A percentile compares a stretch with the other conserved stretches of the same genome.
Conservation (phyloP, 1,140 invertebrate genomes). For the Cepaea nemoralis region DNA sequence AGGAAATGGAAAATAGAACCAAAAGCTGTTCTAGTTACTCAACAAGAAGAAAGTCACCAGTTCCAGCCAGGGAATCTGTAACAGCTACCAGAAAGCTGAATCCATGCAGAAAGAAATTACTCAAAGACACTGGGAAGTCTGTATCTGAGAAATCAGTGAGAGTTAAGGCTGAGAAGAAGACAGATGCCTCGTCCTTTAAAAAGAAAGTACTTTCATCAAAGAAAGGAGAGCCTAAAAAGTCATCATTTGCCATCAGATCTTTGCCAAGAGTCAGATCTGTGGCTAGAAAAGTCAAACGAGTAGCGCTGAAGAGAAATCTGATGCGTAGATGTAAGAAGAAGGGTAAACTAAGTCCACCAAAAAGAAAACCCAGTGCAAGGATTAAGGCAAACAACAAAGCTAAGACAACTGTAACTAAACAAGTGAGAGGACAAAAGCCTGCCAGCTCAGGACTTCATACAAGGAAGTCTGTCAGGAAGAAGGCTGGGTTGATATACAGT, state of each 20-base stretch:
- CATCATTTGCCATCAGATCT: neutral
- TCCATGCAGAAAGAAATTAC: neutral
- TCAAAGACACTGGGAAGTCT: neutral
- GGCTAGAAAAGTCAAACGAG: constrained; percentile 8
- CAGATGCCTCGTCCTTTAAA: neutral
- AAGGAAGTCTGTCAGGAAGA: constrained; percentile 40
- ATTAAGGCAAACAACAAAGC: constrained; percentile 44
- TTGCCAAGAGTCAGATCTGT: neutral
- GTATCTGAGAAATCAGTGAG: neutral
- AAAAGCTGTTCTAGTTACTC: neutral
- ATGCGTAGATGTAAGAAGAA: neutral
- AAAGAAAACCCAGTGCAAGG: constrained; percentile 49
- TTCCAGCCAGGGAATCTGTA: neutral
- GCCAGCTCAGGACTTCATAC: constrained; percentile 45
- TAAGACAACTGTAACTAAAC: constrained; percentile 39
- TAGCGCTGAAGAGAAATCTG: constrained; percentile 1
- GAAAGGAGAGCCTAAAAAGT: neutral
- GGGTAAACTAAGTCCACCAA: constrained; percentile 33
- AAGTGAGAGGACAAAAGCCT: constrained; percentile 43
- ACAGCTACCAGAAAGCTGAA: neutral
- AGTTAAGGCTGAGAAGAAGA: neutral
- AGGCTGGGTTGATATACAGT: constrained; percentile 22
- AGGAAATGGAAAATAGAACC: neutral
- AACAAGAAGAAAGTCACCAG: constrained; percentile 1
- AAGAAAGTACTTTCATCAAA: neutral